Evolutionary conservation across 2,888 invertebrate species (phyloP).

Genomic region (Pomacea canaliculata): DNA sequence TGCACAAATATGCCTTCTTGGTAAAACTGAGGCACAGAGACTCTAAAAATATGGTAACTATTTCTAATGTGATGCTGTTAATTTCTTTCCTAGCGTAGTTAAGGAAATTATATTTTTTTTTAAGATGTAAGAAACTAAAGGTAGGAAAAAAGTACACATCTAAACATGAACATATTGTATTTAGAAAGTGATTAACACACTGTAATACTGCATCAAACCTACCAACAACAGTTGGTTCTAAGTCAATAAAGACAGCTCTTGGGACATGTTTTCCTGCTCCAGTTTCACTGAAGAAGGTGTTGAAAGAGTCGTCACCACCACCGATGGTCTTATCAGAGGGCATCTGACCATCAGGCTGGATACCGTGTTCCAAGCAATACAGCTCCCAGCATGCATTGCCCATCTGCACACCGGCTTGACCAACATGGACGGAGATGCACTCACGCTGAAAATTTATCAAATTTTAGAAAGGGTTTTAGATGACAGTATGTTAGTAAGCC

Average conservation of each 20-base stretch:
- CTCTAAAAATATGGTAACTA: no score
- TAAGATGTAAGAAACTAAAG: no score
- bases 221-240: slow-evolving; percentile 28
- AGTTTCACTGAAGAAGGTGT: slow-evolving; percentile 83
- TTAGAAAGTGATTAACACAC: no score
- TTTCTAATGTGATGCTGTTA: no score
- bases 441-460: slow-evolving; percentile 14
- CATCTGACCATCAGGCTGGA: slow-evolving; percentile 73
- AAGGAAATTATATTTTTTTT: no score
- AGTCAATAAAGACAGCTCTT: slow-evolving; percentile 74
- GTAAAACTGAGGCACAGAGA: no score
- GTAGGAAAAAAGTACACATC: no score
- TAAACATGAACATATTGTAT: no score
- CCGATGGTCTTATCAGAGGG: slow-evolving; percentile 86
- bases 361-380: slow-evolving; percentile 52
- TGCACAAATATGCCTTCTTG: no score
- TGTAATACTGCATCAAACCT: background rate
- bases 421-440: slow-evolving; percentile 32
- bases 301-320: slow-evolving; percentile 86
- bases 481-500: no score
- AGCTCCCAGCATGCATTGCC: slow-evolving; percentile 36
- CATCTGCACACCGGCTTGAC: slow-evolving; percentile 33
- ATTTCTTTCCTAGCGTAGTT: no score
- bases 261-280: slow-evolving; percentile 88
- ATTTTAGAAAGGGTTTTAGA: no score